Evolutionary conservation across 2,113 vertebrate genomes (phyloP).

Genomic region (Lepisosteus oculatus): DNA sequence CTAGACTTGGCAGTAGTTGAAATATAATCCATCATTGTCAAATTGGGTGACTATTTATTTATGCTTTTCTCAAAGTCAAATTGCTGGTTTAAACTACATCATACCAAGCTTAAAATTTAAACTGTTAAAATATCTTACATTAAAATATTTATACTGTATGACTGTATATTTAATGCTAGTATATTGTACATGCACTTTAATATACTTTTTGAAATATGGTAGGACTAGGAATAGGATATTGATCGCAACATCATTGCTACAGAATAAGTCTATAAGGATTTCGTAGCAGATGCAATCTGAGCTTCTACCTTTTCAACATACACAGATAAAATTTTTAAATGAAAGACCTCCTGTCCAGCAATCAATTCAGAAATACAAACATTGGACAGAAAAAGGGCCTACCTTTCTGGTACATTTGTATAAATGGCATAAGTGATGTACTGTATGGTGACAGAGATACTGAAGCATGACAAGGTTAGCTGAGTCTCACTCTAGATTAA

Average conservation of each 20-base stretch:
- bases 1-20: conserved; percentile 14
- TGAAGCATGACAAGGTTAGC: no score
- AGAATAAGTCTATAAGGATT: background rate
- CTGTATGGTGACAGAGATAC: no score
- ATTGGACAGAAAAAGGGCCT: conserved; percentile 10
- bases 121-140: no score
- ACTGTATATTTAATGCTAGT: no score
- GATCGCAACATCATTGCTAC: conserved; percentile 12
- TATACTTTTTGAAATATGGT: no score
- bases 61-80: conserved; percentile 10
- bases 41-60: conserved; percentile 17
- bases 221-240: conserved; percentile 2
- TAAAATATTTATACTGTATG: no score
- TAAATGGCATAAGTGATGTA: no score
- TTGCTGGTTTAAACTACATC: background rate
- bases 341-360: conserved; percentile 10
- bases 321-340: background rate
- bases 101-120: no score
- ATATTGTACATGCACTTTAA: no score
- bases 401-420: background rate
- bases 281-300: background rate
- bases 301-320: conserved; percentile 10
- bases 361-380: conserved; percentile 1
- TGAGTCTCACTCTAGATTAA: no score
- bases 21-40: conserved; percentile 4